phyloP scores from a whole-genome alignment of 2,113 vertebrate species.

The Carlito syrichta region DNA sequence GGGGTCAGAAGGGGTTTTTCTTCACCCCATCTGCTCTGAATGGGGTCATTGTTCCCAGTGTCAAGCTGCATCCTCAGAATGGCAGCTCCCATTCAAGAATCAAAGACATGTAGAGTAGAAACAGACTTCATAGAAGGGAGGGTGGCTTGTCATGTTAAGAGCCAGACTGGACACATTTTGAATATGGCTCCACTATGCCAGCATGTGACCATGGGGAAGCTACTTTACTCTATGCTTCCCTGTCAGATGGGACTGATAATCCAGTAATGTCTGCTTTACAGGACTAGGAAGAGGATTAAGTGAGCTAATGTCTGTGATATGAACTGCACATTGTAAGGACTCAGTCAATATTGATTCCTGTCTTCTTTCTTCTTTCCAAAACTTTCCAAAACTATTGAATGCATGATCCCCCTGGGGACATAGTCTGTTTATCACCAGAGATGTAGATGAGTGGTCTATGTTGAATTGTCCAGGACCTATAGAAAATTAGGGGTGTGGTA shows the following conservation, averaged over 20 bases:
- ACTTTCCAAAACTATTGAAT: neutral
- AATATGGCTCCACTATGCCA: neutral
- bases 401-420: rapidly evolving
- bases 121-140: neutral
- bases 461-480: neutral
- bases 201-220: neutral
- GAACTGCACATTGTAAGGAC: neutral
- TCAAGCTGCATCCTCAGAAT: neutral
- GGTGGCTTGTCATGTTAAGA: rapidly evolving
- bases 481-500: neutral
- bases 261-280: rapidly evolving
- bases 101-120: rapidly evolving
- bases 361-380: neutral
- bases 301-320: neutral
- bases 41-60: neutral
- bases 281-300: neutral
- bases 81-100: neutral
- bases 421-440: neutral
- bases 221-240: neutral
- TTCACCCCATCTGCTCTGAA: rapidly evolving
- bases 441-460: neutral
- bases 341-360: rapidly evolving
- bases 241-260: neutral
- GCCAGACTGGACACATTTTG: neutral
- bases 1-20: neutral